Base-by-base conservation (phyloP, 2,888 invertebrate species). In the Dynastes tityus region DNA sequence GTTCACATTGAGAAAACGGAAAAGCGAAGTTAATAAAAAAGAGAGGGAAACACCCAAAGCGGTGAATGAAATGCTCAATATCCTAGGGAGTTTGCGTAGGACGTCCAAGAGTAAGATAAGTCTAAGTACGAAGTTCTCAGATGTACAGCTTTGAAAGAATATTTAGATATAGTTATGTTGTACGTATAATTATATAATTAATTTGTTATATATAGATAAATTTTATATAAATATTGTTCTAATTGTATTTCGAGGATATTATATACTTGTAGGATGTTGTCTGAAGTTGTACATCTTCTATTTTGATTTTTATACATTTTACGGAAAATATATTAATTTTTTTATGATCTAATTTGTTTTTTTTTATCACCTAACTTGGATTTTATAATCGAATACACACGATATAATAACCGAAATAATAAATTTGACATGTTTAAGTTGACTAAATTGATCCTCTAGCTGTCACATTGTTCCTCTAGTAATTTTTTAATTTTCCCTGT, bases 41-140 rank as follows among this genome's bases (percentile, higher is more conserved):
- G 89, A 90, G 29, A 91, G 92, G 76, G 93, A 93, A 78, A 92
- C 91, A 80, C 92, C 92, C 0, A 92, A 91, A 82, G 92, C 92
- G 0, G 91, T 92, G 29, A 91, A 90, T 86, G 92, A 94, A 86
- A 92, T 94, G 92, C 89, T 94, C 71, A 93, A 92, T 83, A 93
- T 94, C 80, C 89, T 94, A 32, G 94, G 92, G 16, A 92, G 91
- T 65, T 88, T 92, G 86, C 89, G 91, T 82, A 87, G 91, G 79
- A 89, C 91, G 81, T 90, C 91, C 2, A 91, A 90, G 79, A 89
- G 89, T 45, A 85, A 88, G 63, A 88, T 89, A 78, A 83, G 81
- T 53, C 79, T 84, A 8, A 83, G 81, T 68, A 81, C 82, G 53
- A 83, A 84, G 73, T 84, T 85, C 40, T 83, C 81, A 13, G 84